Base-by-base conservation (phyloP, 2,888 invertebrate genomes). In the Tetragnatha montana region DNA sequence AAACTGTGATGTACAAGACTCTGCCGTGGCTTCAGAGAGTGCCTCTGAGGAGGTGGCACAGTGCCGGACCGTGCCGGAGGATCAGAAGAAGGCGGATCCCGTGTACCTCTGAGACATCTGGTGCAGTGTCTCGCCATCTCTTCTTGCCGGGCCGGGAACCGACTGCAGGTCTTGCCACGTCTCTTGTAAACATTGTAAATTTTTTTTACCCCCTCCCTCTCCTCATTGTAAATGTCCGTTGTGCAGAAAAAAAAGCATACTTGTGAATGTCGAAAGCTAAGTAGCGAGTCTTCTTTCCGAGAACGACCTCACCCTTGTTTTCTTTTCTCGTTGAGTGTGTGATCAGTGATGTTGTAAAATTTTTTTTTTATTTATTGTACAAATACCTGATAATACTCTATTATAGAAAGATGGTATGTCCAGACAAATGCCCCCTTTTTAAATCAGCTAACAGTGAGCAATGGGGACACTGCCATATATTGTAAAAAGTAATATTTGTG, bases 351-450 rank as follows among this genome's bases (percentile, higher is more conserved):
- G 81, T 80, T 83, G 89, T 89, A 81, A 85, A 85, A 75, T 85
- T 81, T 35, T 35, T 81, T 35, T 35, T 81, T 89, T 89, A 89
- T 89, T 89, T 89, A 89, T 89, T 89, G 89, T 89, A 89, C 89
- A 89, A 89, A 89, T 81, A 75, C 49, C 73, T 49, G 51, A 81
- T 75, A 69, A 51, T 69, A 81, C 73, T 87, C 51, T 47, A n/a
- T n/a, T n/a, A 60, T 35, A 35, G 35, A 74, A 68, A 70, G 75
- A 74, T 47, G 60, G 75, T 87, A 79, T 70, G 60, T 73, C 68
- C 51, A 21, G 81, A 68, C 17, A 68, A 50, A 69, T 70, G 19
- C 74, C 68, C 17, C 80, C 73, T 19, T 49, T 81, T 73, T 71
- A 73, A 51, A 71, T 73, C 71, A 80, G 81, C 74, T 17, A 81